Evolutionary conservation across 1,140 invertebrate species (phyloP).

Genomic region (Linepithema humile): DNA sequence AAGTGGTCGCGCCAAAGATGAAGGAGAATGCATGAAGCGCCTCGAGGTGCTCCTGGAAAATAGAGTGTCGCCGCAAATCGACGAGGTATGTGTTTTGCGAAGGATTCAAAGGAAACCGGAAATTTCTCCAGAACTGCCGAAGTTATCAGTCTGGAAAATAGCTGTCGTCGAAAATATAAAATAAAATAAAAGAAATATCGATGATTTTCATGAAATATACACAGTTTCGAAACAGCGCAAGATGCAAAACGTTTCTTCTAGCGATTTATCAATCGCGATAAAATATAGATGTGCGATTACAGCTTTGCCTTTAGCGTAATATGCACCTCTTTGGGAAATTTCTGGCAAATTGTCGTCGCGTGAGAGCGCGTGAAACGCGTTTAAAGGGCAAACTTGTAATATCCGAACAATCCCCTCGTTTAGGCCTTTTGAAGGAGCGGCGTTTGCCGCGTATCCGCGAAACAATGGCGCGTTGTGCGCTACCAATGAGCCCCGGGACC

Average conservation of each 20-base stretch:
- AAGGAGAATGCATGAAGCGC: slow-evolving; percentile 76
- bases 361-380: slow-evolving; percentile 36
- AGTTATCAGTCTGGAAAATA: neutral
- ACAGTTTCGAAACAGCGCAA: neutral
- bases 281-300: slow-evolving; percentile 11
- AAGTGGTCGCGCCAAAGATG: slow-evolving; percentile 18
- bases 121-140: neutral
- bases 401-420: slow-evolving; percentile 46
- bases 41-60: slow-evolving; percentile 76
- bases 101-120: neutral
- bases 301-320: slow-evolving; percentile 9
- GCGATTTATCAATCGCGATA: neutral
- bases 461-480: slow-evolving; percentile 57
- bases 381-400: slow-evolving; percentile 52
- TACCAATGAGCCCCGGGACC: slow-evolving; percentile 14
- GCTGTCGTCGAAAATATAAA: neutral
- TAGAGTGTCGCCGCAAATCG: slow-evolving; percentile 70
- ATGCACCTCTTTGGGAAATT: slow-evolving; percentile 6
- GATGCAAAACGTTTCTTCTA: neutral
- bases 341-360: slow-evolving; percentile 51
- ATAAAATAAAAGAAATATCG: neutral
- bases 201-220: neutral
- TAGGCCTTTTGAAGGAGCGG: slow-evolving; percentile 11
- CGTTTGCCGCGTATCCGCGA: slow-evolving; percentile 32
- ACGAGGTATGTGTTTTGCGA: slow-evolving; percentile 68